Percentiles rank a stretch among this genome's conserved stretches.
phyloP scores from a whole-genome alignment of 2,888 invertebrate species.

The Noctuana brunneofusca region DNA sequence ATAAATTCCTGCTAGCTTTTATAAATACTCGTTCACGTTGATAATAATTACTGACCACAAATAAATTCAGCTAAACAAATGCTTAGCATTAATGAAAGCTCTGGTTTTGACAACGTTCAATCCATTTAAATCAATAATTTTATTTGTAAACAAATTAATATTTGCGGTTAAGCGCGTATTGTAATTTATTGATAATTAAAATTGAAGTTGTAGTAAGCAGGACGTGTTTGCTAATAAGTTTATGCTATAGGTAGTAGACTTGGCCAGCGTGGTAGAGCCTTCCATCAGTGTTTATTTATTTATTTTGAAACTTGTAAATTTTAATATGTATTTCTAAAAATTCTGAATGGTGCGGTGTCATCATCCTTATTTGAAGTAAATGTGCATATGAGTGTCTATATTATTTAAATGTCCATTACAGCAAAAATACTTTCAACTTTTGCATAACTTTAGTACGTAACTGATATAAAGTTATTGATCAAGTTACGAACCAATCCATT shows the following conservation, averaged over 20 bases:
- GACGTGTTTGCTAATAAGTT: no score
- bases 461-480: not conserved
- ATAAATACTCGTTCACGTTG: not conserved
- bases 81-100: constrained; percentile 9
- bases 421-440: no score
- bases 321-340: no score
- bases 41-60: constrained; percentile 13
- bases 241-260: no score
- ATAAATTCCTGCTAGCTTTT: not conserved
- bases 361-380: no score
- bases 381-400: no score
- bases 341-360: no score
- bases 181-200: not conserved
- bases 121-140: not conserved
- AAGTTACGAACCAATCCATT: constrained; percentile 7
- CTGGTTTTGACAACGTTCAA: constrained; percentile 10
- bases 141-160: not conserved
- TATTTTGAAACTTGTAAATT: no score
- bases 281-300: no score
- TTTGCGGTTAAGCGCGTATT: not conserved
- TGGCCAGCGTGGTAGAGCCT: no score
- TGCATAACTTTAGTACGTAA: no score
- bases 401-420: no score
- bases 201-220: not conserved
- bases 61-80: constrained; percentile 19